Percentiles rank a stretch among this genome's conserved stretches.
These are phyloP conservation scores for Coreius guichenoti DNA, from an alignment of 2,797 vertebrate species.

Conservation along the genomic window DNA sequence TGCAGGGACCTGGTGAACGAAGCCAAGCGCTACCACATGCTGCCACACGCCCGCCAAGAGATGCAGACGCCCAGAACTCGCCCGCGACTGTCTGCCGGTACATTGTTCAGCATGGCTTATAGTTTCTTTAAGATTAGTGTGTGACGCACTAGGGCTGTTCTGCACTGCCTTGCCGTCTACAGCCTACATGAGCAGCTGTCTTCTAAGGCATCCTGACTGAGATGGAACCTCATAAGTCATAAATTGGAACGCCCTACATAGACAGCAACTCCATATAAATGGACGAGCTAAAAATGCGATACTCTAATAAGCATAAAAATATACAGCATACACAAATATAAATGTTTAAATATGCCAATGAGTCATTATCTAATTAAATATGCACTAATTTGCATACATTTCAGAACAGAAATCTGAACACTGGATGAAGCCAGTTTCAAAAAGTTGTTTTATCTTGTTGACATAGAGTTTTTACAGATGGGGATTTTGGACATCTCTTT, in stretches of 20 bases:
- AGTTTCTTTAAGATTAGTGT: slow-evolving; percentile 11
- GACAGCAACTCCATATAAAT: background rate
- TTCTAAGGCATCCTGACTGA: background rate
- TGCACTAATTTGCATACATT: background rate
- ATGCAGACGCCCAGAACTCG: slow-evolving; percentile 96
- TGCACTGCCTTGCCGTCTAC: background rate
- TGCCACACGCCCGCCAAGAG: slow-evolving; percentile 96
- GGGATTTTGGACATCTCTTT: background rate
- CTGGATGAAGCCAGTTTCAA: too few species aligned
- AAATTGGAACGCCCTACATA: background rate
- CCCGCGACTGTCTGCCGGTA: slow-evolving; percentile 95
- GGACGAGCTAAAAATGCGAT: background rate
- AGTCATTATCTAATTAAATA: background rate
- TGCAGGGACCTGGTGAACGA: slow-evolving; percentile 98
- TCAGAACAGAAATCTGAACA: background rate
- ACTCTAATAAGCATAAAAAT: background rate
- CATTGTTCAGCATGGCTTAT: slow-evolving; percentile 19
- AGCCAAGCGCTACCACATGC: slow-evolving; percentile 98
- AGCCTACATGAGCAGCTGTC: background rate
- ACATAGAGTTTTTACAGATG: background rate
- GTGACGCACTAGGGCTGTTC: background rate
- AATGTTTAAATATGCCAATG: background rate
- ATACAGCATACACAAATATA: background rate
- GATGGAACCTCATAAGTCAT: background rate
- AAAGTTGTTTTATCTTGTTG: background rate